Evolutionary conservation across 2,888 invertebrate genomes (phyloP), one percentile per base, ranked within the genome.

Genomic region (Branchellion lobata): DNA sequence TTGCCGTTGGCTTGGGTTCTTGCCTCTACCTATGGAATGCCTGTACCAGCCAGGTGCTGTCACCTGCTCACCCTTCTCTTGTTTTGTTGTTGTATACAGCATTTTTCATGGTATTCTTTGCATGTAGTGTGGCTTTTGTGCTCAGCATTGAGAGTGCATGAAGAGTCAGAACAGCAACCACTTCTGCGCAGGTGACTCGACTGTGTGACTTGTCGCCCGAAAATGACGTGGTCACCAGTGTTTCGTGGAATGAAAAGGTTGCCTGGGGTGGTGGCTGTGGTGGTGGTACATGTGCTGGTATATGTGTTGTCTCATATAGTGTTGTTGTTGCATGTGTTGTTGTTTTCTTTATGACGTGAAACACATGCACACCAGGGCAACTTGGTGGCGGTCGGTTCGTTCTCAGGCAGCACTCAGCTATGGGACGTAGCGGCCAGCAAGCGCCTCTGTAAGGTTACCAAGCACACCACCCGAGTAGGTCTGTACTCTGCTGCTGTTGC

Each of bases 1-100:
- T 99, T 81, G 96, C 96, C 87, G 99, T 99, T 1, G 99, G 98
- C 0, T 90, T 99, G 29, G 96, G 96, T 47, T 95, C 95, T 85
- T 97, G 97, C 87, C 99, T 99, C 0, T 99, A 99, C 88, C 89
- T 99, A 81, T 99, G 99, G 99, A 97, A 96, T 85, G 99, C 99
- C 14, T 96, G 95, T 86, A 99, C 97, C 81, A 96, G 96, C 88
- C 96, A 98, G 91, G 95, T 89, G 34, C n/a, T n/a, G n/a, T n/a
- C n/a, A n/a, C n/a, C n/a, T n/a, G n/a, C n/a, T n/a, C n/a, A n/a
- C n/a, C n/a, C n/a, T n/a, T n/a, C n/a, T n/a, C n/a, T n/a, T n/a
- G n/a, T n/a, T n/a, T n/a, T n/a, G n/a, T n/a, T n/a, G n/a, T n/a
- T n/a, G n/a, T n/a, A n/a, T n/a, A n/a, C n/a, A n/a, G n/a, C n/a